Evolutionary conservation across 2,113 vertebrate species (phyloP), one percentile per base, ranked within the genome.

Genomic region (Cercopithecus mona): DNA sequence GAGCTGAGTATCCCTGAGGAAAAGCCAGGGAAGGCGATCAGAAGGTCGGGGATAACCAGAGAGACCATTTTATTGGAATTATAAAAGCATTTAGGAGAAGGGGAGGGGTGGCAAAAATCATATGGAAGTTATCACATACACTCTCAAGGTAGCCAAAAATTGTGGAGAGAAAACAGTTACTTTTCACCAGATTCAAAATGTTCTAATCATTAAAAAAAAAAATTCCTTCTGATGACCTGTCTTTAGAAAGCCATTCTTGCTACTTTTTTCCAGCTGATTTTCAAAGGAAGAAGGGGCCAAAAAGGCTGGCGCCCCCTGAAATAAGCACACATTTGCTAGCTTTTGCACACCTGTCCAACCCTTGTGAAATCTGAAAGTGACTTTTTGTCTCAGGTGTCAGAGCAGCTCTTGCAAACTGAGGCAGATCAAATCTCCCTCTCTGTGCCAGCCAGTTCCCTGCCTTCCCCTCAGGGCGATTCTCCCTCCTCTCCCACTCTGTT

Each of bases 381-480:
- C 95, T 81, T 97, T 96, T 0, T 32, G 27, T 85, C 94, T 97
- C 96, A 70, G 78, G 92, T 98, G 78, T 96, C 95, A 84, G 61
- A 30, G 73, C 30, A 27, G 38, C 61, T 72, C 70, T n/a, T n/a
- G 35, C 40, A 38, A 79, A 76, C 0, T 3, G 81, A 3, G 66
- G 43, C 32, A 23, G 90, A 96, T 94, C 83, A 75, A 55, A 81
- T 96, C 80, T 45, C 76, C 68, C 35, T 45, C 11, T 79, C 23
- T 5, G 70, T 48, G 88, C 93, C 79, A 95, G 45, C 7, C 3
- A 9, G 20, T 4, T 59, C 61, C 93, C 50, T 87, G 1, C 50
- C 50, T 8, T 52, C 23, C 66, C 72, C n/a, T 48, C 11, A 30
- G 57, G 83, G 78, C 2, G 2, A 38, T 48, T n/a, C 87, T 43